These are phyloP conservation scores for Tetranychus cinnabarinus DNA, from an alignment of 1,140 invertebrate genomes.

Conservation along the genomic window DNA sequence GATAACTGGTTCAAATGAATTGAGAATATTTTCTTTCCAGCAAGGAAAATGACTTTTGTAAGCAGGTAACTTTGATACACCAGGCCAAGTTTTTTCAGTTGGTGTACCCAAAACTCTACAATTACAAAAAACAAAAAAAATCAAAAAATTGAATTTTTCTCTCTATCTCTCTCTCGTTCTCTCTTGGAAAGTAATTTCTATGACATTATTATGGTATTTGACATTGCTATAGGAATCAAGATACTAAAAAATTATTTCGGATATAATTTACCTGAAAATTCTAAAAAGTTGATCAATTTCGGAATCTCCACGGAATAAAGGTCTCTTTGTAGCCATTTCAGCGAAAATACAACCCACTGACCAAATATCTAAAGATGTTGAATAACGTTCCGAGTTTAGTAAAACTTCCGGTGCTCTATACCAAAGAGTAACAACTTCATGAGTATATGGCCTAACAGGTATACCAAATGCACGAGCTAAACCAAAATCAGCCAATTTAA, in stretches of 20 bases:
- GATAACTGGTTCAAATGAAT: constrained; percentile 33
- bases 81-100: constrained; percentile 71
- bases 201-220: no score
- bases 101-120: constrained; percentile 54
- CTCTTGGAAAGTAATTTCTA: no score
- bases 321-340: constrained; percentile 72
- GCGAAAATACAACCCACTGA: constrained; percentile 89
- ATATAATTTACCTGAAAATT: constrained; percentile 36
- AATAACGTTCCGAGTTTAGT: constrained; percentile 62
- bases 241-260: no score
- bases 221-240: no score
- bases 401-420: constrained; percentile 94
- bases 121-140: constrained; percentile 10
- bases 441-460: constrained; percentile 85
- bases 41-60: constrained; percentile 73
- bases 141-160: no score
- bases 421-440: constrained; percentile 96
- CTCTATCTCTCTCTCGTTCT: no score
- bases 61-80: constrained; percentile 57
- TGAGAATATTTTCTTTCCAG: constrained; percentile 47
- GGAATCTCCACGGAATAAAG: constrained; percentile 80
- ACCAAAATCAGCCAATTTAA: constrained; percentile 95
- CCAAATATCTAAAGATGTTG: constrained; percentile 89
- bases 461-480: constrained; percentile 83
- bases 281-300: constrained; percentile 86